Evolutionary conservation across 2,113 vertebrate genomes (phyloP), one percentile per base, ranked within the genome.

Genomic region (Gobius niger): DNA sequence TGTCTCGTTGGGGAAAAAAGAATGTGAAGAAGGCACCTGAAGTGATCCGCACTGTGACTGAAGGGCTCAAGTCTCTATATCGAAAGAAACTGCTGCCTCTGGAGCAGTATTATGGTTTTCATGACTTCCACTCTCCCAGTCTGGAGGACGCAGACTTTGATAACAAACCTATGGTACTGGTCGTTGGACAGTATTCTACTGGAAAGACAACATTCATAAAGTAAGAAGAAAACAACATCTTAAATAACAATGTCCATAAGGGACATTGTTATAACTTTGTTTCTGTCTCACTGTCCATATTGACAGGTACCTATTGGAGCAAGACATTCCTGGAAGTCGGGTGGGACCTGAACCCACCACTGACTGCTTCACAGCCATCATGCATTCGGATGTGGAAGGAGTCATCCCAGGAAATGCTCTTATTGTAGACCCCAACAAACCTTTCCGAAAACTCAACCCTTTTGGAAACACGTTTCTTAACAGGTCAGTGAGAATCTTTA

Each of bases 201-300:
- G 96, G 96, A 15, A 98, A 98, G 82, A 98, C 96, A 6, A 97
- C 95, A 3, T 98, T 98, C 81, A 96, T 98, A 83, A 92, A 92
- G 92, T 94, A 87, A 85, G 87, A 65, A 34, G 24, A 34, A 34
- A 34, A 34, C 24, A 16, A 0, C 16, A 5, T 7, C 44, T 19
- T 16, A 7, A 7, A 19, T 63, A 10, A 19, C 13, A 9, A n/a
- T 42, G 10, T 60, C 13, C 9, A 44, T n/a, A 44, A 5, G 52
- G 9, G 10, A 24, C 24, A 12, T 19, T 0, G 5, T 18, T 10
- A 52, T 2, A 52, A 49, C 24, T 34, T 34, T 34, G 24, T 34
- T 34, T 34, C 24, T 50, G 15, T 40, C 12, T 60, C 15, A n/a
- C 40, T 60, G 57, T 70, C 10, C 0, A 7, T 72, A 16, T 80